Evolutionary conservation across 2,888 invertebrate genomes (phyloP).

Genomic region (Hyles lineata): DNA sequence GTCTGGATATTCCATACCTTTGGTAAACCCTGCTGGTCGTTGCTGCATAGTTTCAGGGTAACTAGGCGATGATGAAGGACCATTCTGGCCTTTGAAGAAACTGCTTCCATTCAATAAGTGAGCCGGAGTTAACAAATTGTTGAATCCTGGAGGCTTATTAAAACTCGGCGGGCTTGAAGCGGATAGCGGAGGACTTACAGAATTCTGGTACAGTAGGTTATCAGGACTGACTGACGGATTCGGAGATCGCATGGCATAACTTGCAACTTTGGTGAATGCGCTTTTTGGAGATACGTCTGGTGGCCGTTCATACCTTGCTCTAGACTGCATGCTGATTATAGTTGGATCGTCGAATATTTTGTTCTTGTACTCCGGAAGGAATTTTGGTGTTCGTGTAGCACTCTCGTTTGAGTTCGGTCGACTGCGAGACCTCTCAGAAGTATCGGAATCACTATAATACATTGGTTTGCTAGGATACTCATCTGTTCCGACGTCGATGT

Average conservation of each 20-base stretch:
- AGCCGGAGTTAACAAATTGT: constrained; percentile 72
- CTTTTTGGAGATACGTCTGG: constrained; percentile 87
- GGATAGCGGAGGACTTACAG: constrained; percentile 89
- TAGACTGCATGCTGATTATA: constrained; percentile 79
- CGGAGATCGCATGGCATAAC: constrained; percentile 84
- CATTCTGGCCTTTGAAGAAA: constrained; percentile 83
- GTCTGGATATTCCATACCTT: constrained; percentile 68
- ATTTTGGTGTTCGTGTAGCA: constrained; percentile 81
- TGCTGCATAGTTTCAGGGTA: constrained; percentile 72
- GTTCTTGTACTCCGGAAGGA: constrained; percentile 81
- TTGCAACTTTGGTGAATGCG: constrained; percentile 93
- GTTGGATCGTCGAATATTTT: constrained; percentile 87
- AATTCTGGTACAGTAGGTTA: constrained; percentile 90
- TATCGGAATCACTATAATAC: constrained; percentile 82
- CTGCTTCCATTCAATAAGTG: constrained; percentile 80
- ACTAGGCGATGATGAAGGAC: constrained; percentile 78
- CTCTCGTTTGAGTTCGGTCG: constrained; percentile 84
- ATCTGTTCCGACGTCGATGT: constrained; percentile 82
- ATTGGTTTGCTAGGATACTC: constrained; percentile 79
- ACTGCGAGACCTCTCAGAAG: constrained; percentile 78
- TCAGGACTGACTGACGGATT: constrained; percentile 91
- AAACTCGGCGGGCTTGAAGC: constrained; percentile 84
- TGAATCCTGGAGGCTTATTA: constrained; percentile 69
- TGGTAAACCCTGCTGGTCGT: constrained; percentile 60
- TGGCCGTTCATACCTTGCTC: constrained; percentile 76